Conservation (phyloP, 2,888 invertebrate genomes). For the Anthophora plumipes region DNA sequence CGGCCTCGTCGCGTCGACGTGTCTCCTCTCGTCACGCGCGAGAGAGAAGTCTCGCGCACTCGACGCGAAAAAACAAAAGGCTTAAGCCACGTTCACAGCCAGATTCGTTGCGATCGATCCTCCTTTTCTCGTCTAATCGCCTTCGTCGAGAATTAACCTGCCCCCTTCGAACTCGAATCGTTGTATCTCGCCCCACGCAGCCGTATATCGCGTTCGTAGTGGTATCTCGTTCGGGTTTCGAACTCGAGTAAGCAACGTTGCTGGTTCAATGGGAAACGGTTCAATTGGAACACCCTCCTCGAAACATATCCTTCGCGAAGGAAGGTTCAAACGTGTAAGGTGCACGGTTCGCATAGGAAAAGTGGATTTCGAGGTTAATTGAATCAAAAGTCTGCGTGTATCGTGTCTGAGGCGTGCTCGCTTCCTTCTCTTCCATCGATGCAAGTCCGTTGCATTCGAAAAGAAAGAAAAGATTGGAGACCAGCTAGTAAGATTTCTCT, state of each 20-base stretch:
- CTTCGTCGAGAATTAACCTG: not conserved
- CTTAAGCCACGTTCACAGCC: conserved; percentile 35
- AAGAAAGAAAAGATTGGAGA: conserved; percentile 2
- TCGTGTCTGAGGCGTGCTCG: not conserved
- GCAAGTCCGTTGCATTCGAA: not conserved
- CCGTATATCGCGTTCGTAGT: not conserved
- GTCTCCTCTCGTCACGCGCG: conserved; percentile 41
- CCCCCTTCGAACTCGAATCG: not conserved
- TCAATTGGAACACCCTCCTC: not conserved
- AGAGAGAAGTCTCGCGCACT: conserved; percentile 34
- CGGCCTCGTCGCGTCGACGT: conserved; percentile 72
- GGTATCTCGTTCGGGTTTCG: no score
- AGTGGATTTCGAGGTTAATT: conserved; percentile 33
- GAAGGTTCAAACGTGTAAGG: not conserved
- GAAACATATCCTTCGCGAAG: no score
- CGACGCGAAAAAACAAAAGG: conserved; percentile 31
- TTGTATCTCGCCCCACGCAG: not conserved
- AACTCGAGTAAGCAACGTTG: not conserved
- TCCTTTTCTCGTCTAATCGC: no score
- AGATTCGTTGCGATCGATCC: not conserved
- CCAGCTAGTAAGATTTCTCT: conserved; percentile 43
- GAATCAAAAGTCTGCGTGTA: not conserved
- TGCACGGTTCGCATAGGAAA: not conserved
- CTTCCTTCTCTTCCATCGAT: not conserved
- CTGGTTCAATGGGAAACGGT: no score